These are phyloP conservation scores for Smittia sp. DNA, from an alignment of 2,888 invertebrate genomes.

Conservation along the genomic window DNA sequence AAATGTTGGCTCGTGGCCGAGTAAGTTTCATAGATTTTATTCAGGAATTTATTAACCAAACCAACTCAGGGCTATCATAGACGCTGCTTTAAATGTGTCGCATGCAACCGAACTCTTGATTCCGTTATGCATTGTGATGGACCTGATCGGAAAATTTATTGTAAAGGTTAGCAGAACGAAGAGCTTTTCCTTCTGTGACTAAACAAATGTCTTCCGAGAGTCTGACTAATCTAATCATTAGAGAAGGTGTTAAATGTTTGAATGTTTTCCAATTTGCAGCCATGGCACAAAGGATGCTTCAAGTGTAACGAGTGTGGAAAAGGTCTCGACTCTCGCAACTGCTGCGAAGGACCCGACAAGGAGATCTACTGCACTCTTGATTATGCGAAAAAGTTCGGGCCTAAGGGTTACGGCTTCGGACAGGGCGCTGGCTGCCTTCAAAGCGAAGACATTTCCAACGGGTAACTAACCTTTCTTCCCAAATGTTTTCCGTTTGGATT, in stretches of 20 bases:
- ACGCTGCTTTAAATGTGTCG: constrained; percentile 84
- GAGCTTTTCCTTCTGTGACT: constrained; percentile 54
- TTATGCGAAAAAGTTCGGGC: constrained; percentile 96
- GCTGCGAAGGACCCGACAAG: constrained; percentile 92
- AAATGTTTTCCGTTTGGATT: constrained; percentile 10
- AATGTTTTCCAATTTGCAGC: constrained; percentile 56
- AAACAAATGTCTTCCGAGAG: too few species aligned
- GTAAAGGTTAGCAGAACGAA: constrained; percentile 68
- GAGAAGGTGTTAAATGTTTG: background rate
- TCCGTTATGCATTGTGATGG: constrained; percentile 89
- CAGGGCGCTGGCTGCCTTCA: constrained; percentile 93
- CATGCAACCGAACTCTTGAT: constrained; percentile 80
- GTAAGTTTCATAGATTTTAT: constrained; percentile 58
- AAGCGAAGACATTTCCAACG: constrained; percentile 81
- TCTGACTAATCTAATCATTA: too few species aligned
- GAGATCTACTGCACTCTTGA: constrained; percentile 97
- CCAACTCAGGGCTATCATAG: constrained; percentile 74
- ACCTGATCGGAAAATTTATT: constrained; percentile 87
- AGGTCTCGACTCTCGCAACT: constrained; percentile 85
- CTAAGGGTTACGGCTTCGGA: constrained; percentile 96
- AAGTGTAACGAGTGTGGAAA: constrained; percentile 86
- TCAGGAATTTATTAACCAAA: background rate
- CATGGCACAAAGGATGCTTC: constrained; percentile 91
- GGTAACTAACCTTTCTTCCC: constrained; percentile 61
- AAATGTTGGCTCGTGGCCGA: constrained; percentile 86